Base-by-base conservation (phyloP, 2,888 invertebrate species). In the Chrysolina haemoptera region DNA sequence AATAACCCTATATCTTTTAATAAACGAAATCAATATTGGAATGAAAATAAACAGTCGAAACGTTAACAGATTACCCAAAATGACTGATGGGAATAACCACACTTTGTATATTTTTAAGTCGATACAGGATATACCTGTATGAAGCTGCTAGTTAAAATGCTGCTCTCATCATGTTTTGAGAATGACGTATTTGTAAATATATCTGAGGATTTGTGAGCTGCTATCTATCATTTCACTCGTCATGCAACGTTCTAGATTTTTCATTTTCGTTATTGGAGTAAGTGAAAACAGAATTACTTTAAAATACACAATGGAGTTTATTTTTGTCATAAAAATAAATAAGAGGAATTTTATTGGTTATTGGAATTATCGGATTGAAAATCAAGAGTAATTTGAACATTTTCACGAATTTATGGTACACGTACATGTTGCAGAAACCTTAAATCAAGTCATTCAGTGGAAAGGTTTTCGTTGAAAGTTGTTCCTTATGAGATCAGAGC, bases 121-220 rank as follows among this genome's bases (percentile, higher is more conserved):
- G 35, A 27, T 35, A 35, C 35, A 35, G 22, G 27, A 59, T 59
- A 35, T 35, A 59, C 35, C 59, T 59, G 35, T 27, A 59, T 35
- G 12, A 59, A 35, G 59, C 59, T 35, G 27, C n/a, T 27, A 59
- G 59, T 59, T 11, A 14, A 35, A 73, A 70, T 73, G 77, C 71
- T 76, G 74, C 68, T 77, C 72, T 77, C 67, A 62, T 68, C 74
- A 68, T 75, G 73, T 75, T 70, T 16, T 70, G 59, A 75, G 75
- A 74, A 75, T 76, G 74, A 75, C 73, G 76, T 70, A 74, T 74
- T 72, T 75, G 70, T 80, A 80, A 80, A 80, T 74, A 78, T 69
- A 74, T 69, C 67, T 73, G 74, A 68, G 75, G 75, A 76, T 79
- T 76, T 75, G 75, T 74, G 71, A 71, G 76, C 79, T 79, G 79